Percentiles rank a stretch among this genome's conserved stretches.
phyloP scores from a whole-genome alignment of 2,888 invertebrate genomes.

The Oscheius sp. region DNA sequence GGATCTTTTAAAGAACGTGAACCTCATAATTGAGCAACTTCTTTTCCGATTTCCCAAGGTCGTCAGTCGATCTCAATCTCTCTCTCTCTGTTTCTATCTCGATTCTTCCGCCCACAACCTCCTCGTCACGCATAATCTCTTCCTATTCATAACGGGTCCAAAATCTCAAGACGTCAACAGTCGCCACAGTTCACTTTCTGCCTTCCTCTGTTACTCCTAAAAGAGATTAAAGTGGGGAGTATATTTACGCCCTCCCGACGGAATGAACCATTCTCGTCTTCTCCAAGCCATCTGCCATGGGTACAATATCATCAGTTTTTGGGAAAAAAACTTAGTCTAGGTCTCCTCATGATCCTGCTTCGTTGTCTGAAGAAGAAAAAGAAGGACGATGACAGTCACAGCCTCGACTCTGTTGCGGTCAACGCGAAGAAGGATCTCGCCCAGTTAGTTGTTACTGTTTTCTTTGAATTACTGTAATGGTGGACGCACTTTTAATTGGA shows the following conservation, averaged over 20 bases:
- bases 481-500: too few species aligned
- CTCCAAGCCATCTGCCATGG: neutral
- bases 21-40: too few species aligned
- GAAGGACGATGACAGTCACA: neutral
- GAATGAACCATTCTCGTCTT: neutral
- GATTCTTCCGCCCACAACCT: too few species aligned
- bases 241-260: neutral
- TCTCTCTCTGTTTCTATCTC: too few species aligned
- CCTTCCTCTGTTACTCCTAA: neutral
- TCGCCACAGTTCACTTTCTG: too few species aligned
- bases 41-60: too few species aligned
- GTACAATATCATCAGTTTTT: neutral
- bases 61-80: too few species aligned
- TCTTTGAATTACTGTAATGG: neutral
- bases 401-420: conserved; percentile 16
- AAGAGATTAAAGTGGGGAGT: neutral
- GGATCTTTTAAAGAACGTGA: too few species aligned
- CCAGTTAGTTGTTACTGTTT: conserved; percentile 22
- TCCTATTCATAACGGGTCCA: too few species aligned
- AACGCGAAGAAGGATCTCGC: conserved; percentile 22
- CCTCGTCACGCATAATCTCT: too few species aligned
- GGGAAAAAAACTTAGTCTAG: neutral
- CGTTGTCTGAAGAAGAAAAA: conserved; percentile 11
- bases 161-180: too few species aligned
- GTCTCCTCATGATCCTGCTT: conserved; percentile 16